Evolutionary conservation across 2,797 vertebrate species (phyloP), one percentile per base, ranked within the genome.

Genomic region (Hipposideros larvatus): DNA sequence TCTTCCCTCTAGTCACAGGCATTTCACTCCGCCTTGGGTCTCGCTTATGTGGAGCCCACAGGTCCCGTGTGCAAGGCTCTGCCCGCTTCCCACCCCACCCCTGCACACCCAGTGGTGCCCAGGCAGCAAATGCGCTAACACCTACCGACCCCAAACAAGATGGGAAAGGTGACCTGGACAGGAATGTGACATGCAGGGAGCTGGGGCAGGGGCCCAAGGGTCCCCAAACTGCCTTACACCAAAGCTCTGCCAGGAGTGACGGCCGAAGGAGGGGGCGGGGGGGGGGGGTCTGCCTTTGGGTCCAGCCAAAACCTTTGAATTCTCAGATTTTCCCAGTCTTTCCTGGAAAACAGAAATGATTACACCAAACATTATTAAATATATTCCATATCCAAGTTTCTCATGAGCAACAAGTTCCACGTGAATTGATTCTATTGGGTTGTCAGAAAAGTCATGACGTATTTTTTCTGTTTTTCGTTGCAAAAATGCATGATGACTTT

Each of bases 251-350:
- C 75, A n/a, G 43, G 55, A 79, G 68, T 24, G 3, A 26, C 2
- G 26, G 48, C 53, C 21, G 37, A 37, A 37, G 37, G 37, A 37
- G 37, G 37, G 37, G 31, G 43, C 61, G 41, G 48, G 46, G 84
- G 0, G 0, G 77, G 0, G 14, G 46, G 46, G 7, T 48, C 46
- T 48, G 46, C 46, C 46, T 48, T 48, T 48, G 66, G 86, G 95
- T 15, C 26, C 22, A 90, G 61, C 75, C 65, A 95, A 97, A 63
- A 51, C 8, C 28, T 95, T 24, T 61, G 31, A 15, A 96, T 87
- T 55, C 95, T 43, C 43, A 82, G 16, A 78, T 89, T 84, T 57
- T 24, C 24, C 65, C 28, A 59, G 18, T 73, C 65, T 57, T 66
- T 53, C n/a, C 92, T 59, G 34, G 46, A 94, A 70, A 70, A 71